A percentile compares a stretch with the other conserved stretches of the same genome.
Evolutionary conservation across 2,113 vertebrate species (phyloP).

Genomic region (Aythya baeri): DNA sequence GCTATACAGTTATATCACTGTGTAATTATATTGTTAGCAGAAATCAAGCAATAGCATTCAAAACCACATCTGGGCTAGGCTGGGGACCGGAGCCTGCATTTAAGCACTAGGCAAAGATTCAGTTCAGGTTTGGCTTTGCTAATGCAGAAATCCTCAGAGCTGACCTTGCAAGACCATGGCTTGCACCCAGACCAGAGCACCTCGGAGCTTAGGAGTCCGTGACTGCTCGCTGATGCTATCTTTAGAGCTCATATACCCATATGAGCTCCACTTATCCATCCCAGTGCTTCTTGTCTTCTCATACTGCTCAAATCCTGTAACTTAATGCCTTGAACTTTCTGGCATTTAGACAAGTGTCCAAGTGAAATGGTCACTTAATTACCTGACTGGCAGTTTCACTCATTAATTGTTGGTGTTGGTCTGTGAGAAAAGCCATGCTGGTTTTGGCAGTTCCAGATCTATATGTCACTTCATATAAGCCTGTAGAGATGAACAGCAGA

Average conservation of each 20-base stretch:
- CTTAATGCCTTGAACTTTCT: not conserved
- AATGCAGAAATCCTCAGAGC: not conserved
- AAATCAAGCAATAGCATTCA: not conserved
- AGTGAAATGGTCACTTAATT: not conserved
- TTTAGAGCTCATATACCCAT: not conserved
- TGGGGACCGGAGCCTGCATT: not conserved
- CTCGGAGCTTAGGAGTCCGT: not conserved
- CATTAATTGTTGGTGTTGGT: not conserved
- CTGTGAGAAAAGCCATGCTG: not conserved
- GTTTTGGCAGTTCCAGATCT: not conserved
- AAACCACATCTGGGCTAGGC: not conserved
- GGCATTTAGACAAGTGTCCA: not conserved
- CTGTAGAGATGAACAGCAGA: not conserved
- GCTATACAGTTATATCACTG: not conserved
- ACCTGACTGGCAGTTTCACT: not conserved
- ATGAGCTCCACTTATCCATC: not conserved
- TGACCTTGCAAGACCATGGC: not conserved
- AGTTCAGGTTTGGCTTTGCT: not conserved
- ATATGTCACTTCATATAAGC: not conserved
- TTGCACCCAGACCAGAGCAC: not conserved
- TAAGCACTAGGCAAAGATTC: not conserved
- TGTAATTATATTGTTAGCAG: not conserved
- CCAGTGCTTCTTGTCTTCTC: not conserved
- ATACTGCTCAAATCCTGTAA: not conserved
- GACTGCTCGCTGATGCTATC: not conserved